Conservation (phyloP, 1,140 invertebrate genomes). For the Ectropis grisescens region DNA sequence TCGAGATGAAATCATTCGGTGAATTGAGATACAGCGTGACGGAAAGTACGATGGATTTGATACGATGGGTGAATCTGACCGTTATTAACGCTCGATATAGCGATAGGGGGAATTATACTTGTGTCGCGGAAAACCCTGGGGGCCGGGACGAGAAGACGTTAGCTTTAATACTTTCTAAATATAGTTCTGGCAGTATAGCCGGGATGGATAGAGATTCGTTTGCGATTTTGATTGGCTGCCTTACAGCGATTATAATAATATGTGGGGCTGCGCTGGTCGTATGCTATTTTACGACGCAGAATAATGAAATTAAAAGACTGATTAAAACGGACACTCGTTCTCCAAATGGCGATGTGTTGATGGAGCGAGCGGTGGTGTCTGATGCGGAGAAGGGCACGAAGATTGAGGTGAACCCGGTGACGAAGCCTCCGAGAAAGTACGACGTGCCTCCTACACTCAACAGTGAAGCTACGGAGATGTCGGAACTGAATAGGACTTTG, state of each 20-base stretch:
- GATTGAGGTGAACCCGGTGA: slow-evolving; percentile 82
- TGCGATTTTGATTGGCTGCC: slow-evolving; percentile 66
- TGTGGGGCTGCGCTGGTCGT: slow-evolving; percentile 73
- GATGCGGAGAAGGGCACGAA: slow-evolving; percentile 84
- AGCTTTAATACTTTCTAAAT: slow-evolving; percentile 73
- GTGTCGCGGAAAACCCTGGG: slow-evolving; percentile 87
- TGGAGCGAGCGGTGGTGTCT: slow-evolving; percentile 70
- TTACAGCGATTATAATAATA: slow-evolving; percentile 70
- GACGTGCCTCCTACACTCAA: slow-evolving; percentile 76
- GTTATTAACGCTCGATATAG: slow-evolving; percentile 77
- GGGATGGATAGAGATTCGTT: slow-evolving; percentile 61
- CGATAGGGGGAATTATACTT: slow-evolving; percentile 90
- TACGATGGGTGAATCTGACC: slow-evolving; percentile 83
- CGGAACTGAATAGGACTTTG: slow-evolving; percentile 83
- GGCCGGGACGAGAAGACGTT: slow-evolving; percentile 84
- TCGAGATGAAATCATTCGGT: slow-evolving; percentile 71
- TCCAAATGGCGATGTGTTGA: slow-evolving; percentile 72
- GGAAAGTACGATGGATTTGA: slow-evolving; percentile 64
- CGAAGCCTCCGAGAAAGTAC: slow-evolving; percentile 79
- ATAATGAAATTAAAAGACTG: slow-evolving; percentile 69
- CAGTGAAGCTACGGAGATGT: slow-evolving; percentile 79
- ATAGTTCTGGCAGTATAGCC: slow-evolving; percentile 49
- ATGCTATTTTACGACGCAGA: slow-evolving; percentile 76
- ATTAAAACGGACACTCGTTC: slow-evolving; percentile 74
- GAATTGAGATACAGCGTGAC: slow-evolving; percentile 66